phyloP scores from a whole-genome alignment of 2,113 vertebrate genomes.

The Onychorhynchus coronatus region DNA sequence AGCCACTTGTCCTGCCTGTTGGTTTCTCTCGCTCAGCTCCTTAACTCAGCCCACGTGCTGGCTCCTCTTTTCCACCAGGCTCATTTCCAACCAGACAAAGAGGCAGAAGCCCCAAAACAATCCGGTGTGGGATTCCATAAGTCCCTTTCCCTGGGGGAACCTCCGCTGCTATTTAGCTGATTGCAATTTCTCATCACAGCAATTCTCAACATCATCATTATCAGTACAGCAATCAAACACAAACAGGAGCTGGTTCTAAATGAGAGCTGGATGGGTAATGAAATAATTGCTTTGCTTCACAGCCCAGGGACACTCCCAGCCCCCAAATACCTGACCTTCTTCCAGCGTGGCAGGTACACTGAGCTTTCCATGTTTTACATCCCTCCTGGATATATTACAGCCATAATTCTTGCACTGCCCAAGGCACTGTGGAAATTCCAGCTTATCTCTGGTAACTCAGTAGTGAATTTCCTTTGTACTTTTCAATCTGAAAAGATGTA shows the following conservation, averaged over 20 bases:
- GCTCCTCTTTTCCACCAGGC: background rate
- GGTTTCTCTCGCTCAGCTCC: fast-evolving
- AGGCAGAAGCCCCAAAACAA: background rate
- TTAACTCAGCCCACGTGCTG: fast-evolving
- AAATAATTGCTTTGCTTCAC: constrained; percentile 57
- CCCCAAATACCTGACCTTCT: constrained; percentile 44
- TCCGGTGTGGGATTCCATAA: background rate
- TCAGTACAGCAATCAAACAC: constrained; percentile 65
- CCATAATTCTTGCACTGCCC: background rate
- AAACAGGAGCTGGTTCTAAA: constrained; percentile 66
- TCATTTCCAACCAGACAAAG: background rate
- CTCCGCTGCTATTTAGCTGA: constrained; percentile 62
- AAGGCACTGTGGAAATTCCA: background rate
- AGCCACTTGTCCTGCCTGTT: fast-evolving
- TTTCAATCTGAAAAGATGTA: background rate
- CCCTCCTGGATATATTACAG: background rate
- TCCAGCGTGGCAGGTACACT: background rate
- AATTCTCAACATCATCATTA: constrained; percentile 68
- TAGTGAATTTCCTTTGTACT: background rate
- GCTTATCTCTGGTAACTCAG: background rate
- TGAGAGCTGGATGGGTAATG: constrained; percentile 58
- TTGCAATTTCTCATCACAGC: constrained; percentile 69
- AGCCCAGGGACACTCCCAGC: constrained; percentile 46
- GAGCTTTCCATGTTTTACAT: background rate
- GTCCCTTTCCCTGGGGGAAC: constrained; percentile 43